These are phyloP conservation scores for Eurosta solidaginis DNA, from an alignment of 1,140 invertebrate genomes.

Conservation along the genomic window DNA sequence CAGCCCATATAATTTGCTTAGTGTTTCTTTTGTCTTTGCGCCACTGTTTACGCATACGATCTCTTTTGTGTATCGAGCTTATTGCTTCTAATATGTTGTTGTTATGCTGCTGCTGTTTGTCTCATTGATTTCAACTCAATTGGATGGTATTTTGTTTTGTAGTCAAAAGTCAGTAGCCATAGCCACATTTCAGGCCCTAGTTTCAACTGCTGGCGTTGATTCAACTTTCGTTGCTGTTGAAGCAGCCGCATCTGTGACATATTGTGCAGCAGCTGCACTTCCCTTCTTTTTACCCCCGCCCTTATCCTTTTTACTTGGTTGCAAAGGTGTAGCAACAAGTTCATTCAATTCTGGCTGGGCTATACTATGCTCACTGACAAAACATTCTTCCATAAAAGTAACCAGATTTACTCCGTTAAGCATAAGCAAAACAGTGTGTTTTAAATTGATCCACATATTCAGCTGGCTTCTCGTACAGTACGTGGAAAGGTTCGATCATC, in stretches of 20 bases:
- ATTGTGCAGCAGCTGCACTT: conserved; percentile 38
- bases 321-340: conserved; percentile 50
- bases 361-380: conserved; percentile 81
- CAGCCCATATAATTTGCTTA: too few species aligned
- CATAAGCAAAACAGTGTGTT: too few species aligned
- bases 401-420: conserved; percentile 90
- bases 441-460: conserved; percentile 38
- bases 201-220: conserved; percentile 53
- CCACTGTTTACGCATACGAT: too few species aligned
- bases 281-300: conserved; percentile 53
- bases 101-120: not conserved
- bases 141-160: not conserved
- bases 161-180: conserved; percentile 1
- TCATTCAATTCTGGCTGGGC: conserved; percentile 81
- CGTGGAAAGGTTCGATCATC: conserved; percentile 96
- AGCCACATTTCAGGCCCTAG: conserved; percentile 49
- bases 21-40: too few species aligned
- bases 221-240: conserved; percentile 48
- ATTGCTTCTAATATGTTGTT: not conserved
- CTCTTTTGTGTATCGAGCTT: too few species aligned
- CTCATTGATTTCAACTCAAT: not conserved
- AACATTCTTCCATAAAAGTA: conserved; percentile 83
- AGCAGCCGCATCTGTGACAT: conserved; percentile 33
- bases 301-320: conserved; percentile 56
- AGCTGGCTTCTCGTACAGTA: conserved; percentile 69